phyloP scores from a whole-genome alignment of 2,888 invertebrate genomes.

The Exephanes ischioxanthus region DNA sequence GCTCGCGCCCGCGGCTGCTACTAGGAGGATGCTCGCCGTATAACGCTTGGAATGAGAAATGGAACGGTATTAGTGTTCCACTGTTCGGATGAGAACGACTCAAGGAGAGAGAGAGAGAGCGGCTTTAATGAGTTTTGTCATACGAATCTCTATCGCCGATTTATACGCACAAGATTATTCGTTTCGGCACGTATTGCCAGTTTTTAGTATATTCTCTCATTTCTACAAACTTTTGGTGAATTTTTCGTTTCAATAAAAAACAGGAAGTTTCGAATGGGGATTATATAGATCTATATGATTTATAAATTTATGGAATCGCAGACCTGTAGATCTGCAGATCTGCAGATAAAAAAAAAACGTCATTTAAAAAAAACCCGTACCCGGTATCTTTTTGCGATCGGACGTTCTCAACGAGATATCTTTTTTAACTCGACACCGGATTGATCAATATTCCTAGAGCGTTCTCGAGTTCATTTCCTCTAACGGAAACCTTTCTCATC shows the following conservation, averaged over 20 bases:
- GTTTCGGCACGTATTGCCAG: not conserved
- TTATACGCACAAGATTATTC: slow-evolving; percentile 57
- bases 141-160: slow-evolving; percentile 44
- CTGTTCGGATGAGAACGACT: slow-evolving; percentile 48
- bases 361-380: not conserved
- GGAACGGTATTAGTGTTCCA: slow-evolving; percentile 34
- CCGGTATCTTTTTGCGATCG: not conserved
- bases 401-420: not conserved
- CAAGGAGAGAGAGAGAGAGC: not conserved
- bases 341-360: not conserved
- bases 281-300: too few species aligned
- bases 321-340: not conserved
- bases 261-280: not conserved
- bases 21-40: slow-evolving; percentile 28
- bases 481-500: slow-evolving; percentile 39
- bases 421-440: not conserved
- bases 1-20: slow-evolving; percentile 34
- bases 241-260: not conserved
- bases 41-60: slow-evolving; percentile 52
- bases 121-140: slow-evolving; percentile 41
- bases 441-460: slow-evolving; percentile 27
- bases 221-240: not conserved
- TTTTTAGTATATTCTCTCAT: not conserved
- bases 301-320: too few species aligned
- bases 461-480: not conserved